These are phyloP conservation scores for Drosophila subquinaria DNA, from an alignment of 2,888 invertebrate species.

Conservation along the genomic window DNA sequence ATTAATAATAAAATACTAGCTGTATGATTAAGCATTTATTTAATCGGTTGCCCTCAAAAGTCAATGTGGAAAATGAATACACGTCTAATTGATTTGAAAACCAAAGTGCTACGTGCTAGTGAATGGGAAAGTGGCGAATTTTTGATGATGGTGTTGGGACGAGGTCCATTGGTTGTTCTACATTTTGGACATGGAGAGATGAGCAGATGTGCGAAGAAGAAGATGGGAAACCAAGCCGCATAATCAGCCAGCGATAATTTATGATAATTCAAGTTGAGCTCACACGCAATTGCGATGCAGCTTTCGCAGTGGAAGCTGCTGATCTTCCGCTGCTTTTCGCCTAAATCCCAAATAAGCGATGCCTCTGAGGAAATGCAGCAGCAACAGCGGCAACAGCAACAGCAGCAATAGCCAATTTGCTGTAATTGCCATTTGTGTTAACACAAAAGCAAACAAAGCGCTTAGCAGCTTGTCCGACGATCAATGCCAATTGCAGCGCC, in stretches of 20 bases:
- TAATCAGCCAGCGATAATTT: constrained; percentile 75
- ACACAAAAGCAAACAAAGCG: constrained; percentile 73
- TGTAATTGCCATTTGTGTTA: constrained; percentile 77
- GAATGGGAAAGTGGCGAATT: constrained; percentile 59
- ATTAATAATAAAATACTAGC: not conserved
- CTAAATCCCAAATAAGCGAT: constrained; percentile 46
- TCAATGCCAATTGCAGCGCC: constrained; percentile 58
- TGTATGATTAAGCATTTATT: not conserved
- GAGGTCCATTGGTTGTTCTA: constrained; percentile 61
- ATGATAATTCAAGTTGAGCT: constrained; percentile 65
- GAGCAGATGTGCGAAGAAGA: constrained; percentile 20
- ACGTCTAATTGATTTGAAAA: constrained; percentile 3
- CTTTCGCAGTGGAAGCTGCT: constrained; percentile 57
- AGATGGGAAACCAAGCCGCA: constrained; percentile 49
- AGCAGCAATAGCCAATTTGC: constrained; percentile 62
- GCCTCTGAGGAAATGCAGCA: constrained; percentile 22
- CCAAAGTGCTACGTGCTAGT: constrained; percentile 2
- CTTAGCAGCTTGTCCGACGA: constrained; percentile 52
- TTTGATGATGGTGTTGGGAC: constrained; percentile 18
- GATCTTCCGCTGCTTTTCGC: constrained; percentile 24
- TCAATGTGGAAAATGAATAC: not conserved
- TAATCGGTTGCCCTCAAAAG: not conserved
- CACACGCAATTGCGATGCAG: constrained; percentile 63
- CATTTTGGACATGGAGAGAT: constrained; percentile 44
- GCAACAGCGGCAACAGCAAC: constrained; percentile 16